phyloP scores from a whole-genome alignment of 1,140 invertebrate genomes.

The Leptopilina boulardi region DNA sequence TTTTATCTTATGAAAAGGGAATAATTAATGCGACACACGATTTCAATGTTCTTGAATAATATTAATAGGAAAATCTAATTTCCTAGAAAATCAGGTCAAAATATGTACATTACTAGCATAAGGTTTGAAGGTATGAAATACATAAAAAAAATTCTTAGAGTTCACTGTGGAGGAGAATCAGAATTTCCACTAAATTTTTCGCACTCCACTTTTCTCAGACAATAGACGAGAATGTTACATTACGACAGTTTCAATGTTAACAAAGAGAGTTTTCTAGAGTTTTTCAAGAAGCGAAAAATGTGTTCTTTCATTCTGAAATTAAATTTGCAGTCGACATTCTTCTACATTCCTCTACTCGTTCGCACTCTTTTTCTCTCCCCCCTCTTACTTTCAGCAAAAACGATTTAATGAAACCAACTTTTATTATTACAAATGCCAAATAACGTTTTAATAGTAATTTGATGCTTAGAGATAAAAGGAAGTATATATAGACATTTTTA shows the following conservation, averaged over 20 bases:
- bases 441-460: background rate
- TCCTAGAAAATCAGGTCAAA: too few relatives aligned
- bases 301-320: conserved; percentile 13
- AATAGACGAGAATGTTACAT: background rate
- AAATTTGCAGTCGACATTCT: background rate
- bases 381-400: too few relatives aligned
- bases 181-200: background rate
- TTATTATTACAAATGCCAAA: background rate
- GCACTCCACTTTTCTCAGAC: background rate
- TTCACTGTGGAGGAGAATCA: background rate
- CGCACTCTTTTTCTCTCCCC: too few relatives aligned
- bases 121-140: too few relatives aligned
- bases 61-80: too few relatives aligned
- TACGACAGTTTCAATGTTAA: background rate
- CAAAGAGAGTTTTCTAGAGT: background rate
- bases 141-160: background rate
- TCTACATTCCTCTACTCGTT: background rate
- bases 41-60: too few relatives aligned
- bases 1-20: too few relatives aligned
- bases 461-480: background rate
- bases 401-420: background rate
- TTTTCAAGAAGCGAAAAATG: background rate
- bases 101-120: too few relatives aligned
- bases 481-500: background rate
- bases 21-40: too few relatives aligned